Percentiles rank a stretch among this genome's conserved stretches.
phyloP scores from a whole-genome alignment of 2,113 vertebrate genomes.

The Phrynosoma blainvillii region DNA sequence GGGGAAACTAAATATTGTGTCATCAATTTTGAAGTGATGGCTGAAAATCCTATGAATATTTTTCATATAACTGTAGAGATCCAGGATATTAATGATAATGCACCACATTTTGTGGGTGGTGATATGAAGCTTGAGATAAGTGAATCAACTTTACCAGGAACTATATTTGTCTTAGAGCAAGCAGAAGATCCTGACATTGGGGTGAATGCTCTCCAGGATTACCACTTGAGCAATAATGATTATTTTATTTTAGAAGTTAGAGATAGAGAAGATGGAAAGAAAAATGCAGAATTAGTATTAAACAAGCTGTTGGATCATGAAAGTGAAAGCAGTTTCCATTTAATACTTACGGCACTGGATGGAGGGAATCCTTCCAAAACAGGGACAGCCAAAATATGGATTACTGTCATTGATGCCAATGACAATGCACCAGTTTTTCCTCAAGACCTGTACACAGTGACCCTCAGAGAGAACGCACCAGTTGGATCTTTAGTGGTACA shows the following conservation, averaged over 20 bases:
- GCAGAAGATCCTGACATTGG: slow-evolving; percentile 69
- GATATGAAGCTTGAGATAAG: slow-evolving; percentile 63
- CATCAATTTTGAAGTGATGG: slow-evolving; percentile 74
- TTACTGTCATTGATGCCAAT: slow-evolving; percentile 66
- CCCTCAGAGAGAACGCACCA: slow-evolving; percentile 55
- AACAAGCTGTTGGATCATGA: slow-evolving; percentile 71
- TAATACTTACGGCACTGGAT: slow-evolving; percentile 68
- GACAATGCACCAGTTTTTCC: slow-evolving; percentile 73
- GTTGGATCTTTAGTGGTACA: slow-evolving; percentile 53
- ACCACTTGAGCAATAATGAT: slow-evolving; percentile 60
- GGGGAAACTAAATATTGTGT: slow-evolving; percentile 56
- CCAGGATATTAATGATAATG: slow-evolving; percentile 44
- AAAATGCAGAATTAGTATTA: slow-evolving; percentile 67
- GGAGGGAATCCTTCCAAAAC: slow-evolving; percentile 53
- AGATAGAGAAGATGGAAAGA: slow-evolving; percentile 54
- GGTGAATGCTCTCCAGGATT: slow-evolving; percentile 68
- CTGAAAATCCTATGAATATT: slow-evolving; percentile 70
- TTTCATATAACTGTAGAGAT: slow-evolving; percentile 63
- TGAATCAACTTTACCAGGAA: slow-evolving; percentile 58
- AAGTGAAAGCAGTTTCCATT: slow-evolving; percentile 44
- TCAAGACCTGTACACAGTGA: slow-evolving; percentile 57
- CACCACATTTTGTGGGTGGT: slow-evolving; percentile 59
- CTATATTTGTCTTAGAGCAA: slow-evolving; percentile 54
- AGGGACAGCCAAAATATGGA: slow-evolving; percentile 56
- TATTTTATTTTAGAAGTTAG: slow-evolving; percentile 69